phyloP scores from a whole-genome alignment of 1,140 invertebrate genomes.

The Zaprionus camerounensis region DNA sequence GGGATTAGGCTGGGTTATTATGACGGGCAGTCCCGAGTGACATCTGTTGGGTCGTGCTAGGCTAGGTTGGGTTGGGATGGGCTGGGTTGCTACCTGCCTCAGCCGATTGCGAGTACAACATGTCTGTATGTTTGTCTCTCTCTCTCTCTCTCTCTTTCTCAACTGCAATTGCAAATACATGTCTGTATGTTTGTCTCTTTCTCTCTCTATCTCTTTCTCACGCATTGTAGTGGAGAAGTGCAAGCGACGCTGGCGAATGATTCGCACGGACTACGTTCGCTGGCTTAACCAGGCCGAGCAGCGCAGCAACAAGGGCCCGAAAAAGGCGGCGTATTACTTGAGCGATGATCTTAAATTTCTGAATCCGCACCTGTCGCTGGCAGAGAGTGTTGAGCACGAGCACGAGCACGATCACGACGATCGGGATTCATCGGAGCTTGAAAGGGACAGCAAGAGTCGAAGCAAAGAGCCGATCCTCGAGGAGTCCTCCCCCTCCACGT shows the following conservation, averaged over 20 bases:
- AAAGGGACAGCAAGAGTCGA: slow-evolving; percentile 43
- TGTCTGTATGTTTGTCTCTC: slow-evolving; percentile 36
- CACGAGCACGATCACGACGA: slow-evolving; percentile 18
- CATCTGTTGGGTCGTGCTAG: slow-evolving; percentile 29
- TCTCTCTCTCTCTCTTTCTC: slow-evolving; percentile 25
- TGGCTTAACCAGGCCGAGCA: slow-evolving; percentile 31
- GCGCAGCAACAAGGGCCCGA: slow-evolving; percentile 24
- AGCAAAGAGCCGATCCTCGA: slow-evolving; percentile 15
- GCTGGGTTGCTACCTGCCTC: slow-evolving; percentile 22
- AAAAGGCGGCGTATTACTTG: slow-evolving; percentile 33
- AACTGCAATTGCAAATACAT: background rate
- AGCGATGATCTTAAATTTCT: slow-evolving; percentile 52
- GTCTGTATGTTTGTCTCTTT: slow-evolving; percentile 1
- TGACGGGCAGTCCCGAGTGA: background rate
- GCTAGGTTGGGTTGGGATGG: background rate
- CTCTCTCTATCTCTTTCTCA: slow-evolving; percentile 31
- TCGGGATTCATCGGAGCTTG: slow-evolving; percentile 25
- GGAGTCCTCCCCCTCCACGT: background rate
- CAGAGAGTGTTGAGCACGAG: background rate
- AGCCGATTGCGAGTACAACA: background rate
- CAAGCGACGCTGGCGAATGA: slow-evolving; percentile 65
- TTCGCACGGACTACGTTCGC: slow-evolving; percentile 61
- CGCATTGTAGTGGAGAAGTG: slow-evolving; percentile 55
- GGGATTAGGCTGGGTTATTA: slow-evolving; percentile 24
- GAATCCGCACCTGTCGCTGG: slow-evolving; percentile 34